Percentiles rank a stretch among this genome's conserved stretches.
Evolutionary conservation across 2,797 vertebrate species (phyloP).

Genomic region (Arctocebus calabarensis): DNA sequence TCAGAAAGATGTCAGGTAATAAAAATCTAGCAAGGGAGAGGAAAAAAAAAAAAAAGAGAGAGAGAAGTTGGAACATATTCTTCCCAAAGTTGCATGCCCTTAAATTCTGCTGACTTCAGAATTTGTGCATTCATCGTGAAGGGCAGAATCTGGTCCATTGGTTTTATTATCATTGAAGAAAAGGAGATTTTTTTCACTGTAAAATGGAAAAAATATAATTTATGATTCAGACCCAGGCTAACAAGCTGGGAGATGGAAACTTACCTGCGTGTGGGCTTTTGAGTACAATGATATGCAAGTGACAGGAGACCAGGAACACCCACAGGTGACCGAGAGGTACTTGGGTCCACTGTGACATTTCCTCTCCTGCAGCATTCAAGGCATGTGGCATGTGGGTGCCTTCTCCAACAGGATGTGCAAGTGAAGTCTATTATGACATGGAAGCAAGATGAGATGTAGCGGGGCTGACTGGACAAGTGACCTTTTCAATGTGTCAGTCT

Average conservation of each 20-base stretch:
- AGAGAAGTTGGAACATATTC: slow-evolving; percentile 65
- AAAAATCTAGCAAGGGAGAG: slow-evolving; percentile 78
- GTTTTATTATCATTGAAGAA: slow-evolving; percentile 81
- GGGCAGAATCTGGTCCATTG: slow-evolving; percentile 74
- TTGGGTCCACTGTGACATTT: slow-evolving; percentile 68
- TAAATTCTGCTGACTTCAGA: slow-evolving; percentile 78
- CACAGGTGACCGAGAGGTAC: background rate
- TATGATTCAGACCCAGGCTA: slow-evolving; percentile 61
- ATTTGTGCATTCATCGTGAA: slow-evolving; percentile 72
- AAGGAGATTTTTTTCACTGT: slow-evolving; percentile 75
- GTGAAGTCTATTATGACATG: slow-evolving; percentile 47
- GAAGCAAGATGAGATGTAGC: slow-evolving; percentile 42
- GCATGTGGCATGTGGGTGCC: background rate
- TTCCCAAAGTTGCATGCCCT: slow-evolving; percentile 72
- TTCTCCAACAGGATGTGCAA: background rate
- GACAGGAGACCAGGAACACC: background rate
- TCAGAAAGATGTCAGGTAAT: slow-evolving; percentile 84
- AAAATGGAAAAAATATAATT: slow-evolving; percentile 77
- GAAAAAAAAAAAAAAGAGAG: slow-evolving; percentile 71
- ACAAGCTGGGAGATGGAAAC: slow-evolving; percentile 61
- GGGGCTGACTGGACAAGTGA: slow-evolving; percentile 72
- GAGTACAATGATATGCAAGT: slow-evolving; percentile 22
- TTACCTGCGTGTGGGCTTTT: slow-evolving; percentile 62
- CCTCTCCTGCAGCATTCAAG: background rate
- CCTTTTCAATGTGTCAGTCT: slow-evolving; percentile 76